Base-by-base conservation (phyloP, 2,888 invertebrate species). In the Eudasyphora cyanicolor region DNA sequence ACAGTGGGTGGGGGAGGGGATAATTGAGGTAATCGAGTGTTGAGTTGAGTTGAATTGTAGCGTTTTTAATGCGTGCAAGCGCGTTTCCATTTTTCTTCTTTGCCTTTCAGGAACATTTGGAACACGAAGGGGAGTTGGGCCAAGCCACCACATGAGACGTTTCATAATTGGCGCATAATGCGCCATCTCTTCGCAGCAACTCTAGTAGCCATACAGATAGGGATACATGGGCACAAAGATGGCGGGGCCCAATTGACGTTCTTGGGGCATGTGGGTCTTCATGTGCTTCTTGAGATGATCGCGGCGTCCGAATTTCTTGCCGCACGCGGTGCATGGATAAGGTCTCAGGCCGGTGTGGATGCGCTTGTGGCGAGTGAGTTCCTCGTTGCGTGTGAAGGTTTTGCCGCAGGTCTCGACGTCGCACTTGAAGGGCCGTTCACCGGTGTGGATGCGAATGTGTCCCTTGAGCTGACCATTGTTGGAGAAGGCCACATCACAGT, bases 271-370 rank as follows among this genome's bases (percentile, higher is more conserved):
- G 89, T 98, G 98, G 0, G 98, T 98, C 88, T 97, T 95, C 80
- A 96, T 95, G 90, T 99, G 98, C 89, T 98, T 99, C 92, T 98
- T 98, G 79, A 99, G 93, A 90, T 99, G 98, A 91, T 99, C 98
- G 87, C 98, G 96, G 57, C 98, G 94, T 0, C 98, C 98, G 90
- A 98, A 99, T 84, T 96, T 94, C 92, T 99, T 99, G 3, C 97
- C 97, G 89, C 98, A 99, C 19, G 96, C 95, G 0, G 94, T 93
- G 90, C 98, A 99, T 0, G 96, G 95, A 90, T 96, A 98, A 0
- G 98, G 97, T 64, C 97, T 93, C 0, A 97, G 93, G 0, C 97
- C 97, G 0, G 97, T 96, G 91, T 98, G 98, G 64, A 98, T 98
- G 86, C 97, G 93, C 89, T 97, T 96, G 91, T 98, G 98, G n/a